A percentile compares a stretch with the other conserved stretches of the same genome.
phyloP scores from a whole-genome alignment of 2,888 invertebrate genomes.

The Athrips mouffetella region DNA sequence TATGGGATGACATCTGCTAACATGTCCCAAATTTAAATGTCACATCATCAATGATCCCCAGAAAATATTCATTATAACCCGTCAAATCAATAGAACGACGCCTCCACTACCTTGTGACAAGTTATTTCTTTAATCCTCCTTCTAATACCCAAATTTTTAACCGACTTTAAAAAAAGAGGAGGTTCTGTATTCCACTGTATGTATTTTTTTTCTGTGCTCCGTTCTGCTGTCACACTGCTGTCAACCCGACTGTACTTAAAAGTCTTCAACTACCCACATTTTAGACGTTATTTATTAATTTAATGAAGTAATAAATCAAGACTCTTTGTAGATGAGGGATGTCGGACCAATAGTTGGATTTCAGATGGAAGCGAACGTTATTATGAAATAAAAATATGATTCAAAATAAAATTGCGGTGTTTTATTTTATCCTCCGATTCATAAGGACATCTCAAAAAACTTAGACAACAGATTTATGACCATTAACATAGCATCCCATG shows the following conservation, averaged over 20 bases:
- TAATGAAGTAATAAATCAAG: neutral
- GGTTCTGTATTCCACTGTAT: neutral
- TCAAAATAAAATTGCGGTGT: constrained; percentile 39
- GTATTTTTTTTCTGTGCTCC: too few species aligned
- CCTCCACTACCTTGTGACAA: too few species aligned
- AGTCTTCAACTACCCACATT: too few species aligned
- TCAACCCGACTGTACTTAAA: too few species aligned
- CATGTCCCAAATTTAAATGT: too few species aligned
- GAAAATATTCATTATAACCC: too few species aligned
- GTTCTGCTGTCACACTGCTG: too few species aligned
- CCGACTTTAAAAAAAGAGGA: neutral
- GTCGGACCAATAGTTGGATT: constrained; percentile 55
- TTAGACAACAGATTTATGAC: neutral
- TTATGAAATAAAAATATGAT: constrained; percentile 44
- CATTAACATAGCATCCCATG: neutral
- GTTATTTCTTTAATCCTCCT: too few species aligned
- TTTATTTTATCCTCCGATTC: constrained; percentile 24
- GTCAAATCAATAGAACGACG: too few species aligned
- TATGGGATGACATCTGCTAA: too few species aligned
- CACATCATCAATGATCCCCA: too few species aligned
- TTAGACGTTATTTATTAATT: neutral
- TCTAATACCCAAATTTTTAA: too few species aligned
- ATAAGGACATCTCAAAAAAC: neutral
- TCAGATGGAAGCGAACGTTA: constrained; percentile 33
- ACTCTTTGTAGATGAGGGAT: constrained; percentile 22